Evolutionary conservation across 2,888 invertebrate genomes (phyloP), one percentile per base, ranked within the genome.

Genomic region (Microctonus aethiopoides): DNA sequence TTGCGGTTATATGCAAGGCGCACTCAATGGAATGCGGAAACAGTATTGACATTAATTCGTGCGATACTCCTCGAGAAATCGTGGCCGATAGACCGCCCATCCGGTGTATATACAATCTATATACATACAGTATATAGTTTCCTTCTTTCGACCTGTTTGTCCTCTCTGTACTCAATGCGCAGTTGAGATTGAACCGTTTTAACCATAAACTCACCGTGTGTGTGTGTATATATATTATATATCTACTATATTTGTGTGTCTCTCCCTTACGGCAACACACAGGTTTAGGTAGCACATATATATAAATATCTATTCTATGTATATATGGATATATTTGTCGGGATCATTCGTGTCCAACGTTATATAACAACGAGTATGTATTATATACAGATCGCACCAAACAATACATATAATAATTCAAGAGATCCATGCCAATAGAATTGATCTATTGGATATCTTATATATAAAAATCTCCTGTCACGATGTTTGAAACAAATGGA

Each of bases 1-100:
- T 46, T 51, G 32, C 54, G 34, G 52, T 20, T 51, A 54, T 65
- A 56, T 60, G 51, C 46, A 60, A 59, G 41, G 29, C n/a, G 51
- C 51, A 74, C 75, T 71, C 74, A 56, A 65, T 68, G 77, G 81
- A 82, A 83, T 79, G 80, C 79, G 80, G 79, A 80, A 46, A 80
- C 81, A 74, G 74, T 76, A 78, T 80, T 80, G 82, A 81, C 78
- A 79, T 80, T 78, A 80, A 80, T 79, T 80, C 74, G 76, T 70
- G 74, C 72, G 68, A 74, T 76, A 72, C 73, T 67, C 69, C 52
- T 62, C 64, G 59, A 67, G 66, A 64, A 70, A 69, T 72, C 69
- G 63, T 69, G 67, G 51, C 66, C 60, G 63, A 63, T 68, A 59
- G 61, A 60, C 51, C 54, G 62, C 61, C 66, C 68, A 29, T 62